phyloP scores from a whole-genome alignment of 2,113 vertebrate genomes.

The Paralichthys olivaceus region DNA sequence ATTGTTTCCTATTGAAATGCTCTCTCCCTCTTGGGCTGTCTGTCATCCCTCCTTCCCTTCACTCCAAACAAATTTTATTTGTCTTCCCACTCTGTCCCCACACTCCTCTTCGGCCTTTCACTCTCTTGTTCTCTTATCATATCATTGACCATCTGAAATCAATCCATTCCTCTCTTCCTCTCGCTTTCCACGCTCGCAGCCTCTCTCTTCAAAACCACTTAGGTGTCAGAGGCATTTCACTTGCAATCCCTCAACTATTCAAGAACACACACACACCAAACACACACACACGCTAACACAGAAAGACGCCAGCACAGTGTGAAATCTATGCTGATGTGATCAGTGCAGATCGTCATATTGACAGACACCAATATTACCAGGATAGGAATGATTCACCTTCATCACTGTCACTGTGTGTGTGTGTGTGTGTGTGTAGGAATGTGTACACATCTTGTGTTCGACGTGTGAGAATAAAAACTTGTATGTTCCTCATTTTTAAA shows the following conservation, averaged over 20 bases:
- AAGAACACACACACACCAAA: constrained; percentile 47
- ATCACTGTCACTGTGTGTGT: constrained; percentile 62
- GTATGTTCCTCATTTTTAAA: not conserved
- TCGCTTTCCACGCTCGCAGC: constrained; percentile 15
- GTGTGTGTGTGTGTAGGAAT: constrained; percentile 13
- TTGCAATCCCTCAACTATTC: constrained; percentile 70
- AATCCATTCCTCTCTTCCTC: constrained; percentile 54
- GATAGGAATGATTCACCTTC: constrained; percentile 72
- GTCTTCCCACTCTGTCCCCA: constrained; percentile 31
- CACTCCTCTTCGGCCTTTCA: constrained; percentile 25
- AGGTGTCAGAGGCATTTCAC: constrained; percentile 75
- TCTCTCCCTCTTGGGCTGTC: constrained; percentile 8
- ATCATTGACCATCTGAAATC: constrained; percentile 72
- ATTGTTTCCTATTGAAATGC: constrained; percentile 7
- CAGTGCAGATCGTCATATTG: constrained; percentile 66
- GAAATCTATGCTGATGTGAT: constrained; percentile 80
- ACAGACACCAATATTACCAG: constrained; percentile 68
- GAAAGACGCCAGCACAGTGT: constrained; percentile 25
- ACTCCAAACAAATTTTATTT: constrained; percentile 54
- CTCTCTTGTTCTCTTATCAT: constrained; percentile 56
- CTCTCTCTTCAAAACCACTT: constrained; percentile 62
- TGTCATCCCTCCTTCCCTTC: constrained; percentile 27
- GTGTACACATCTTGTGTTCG: not conserved
- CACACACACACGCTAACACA: constrained; percentile 23
- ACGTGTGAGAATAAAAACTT: not conserved